Evolutionary conservation across 2,797 vertebrate genomes (phyloP).

Genomic region (Tenualosa ilisha): DNA sequence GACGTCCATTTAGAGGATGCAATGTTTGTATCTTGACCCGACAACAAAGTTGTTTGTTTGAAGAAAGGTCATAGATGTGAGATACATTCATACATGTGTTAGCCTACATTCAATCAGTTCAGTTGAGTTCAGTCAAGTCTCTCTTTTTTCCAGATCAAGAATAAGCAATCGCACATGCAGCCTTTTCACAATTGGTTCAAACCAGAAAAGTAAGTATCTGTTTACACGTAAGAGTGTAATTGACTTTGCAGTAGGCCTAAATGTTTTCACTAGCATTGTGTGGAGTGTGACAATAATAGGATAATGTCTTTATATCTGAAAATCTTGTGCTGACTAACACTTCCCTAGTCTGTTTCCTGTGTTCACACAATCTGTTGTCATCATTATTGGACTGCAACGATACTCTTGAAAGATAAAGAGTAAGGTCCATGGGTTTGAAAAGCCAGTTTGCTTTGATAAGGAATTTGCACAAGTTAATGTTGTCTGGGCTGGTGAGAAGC

Average conservation of each 20-base stretch:
- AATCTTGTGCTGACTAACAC: background rate
- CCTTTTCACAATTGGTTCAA: conserved; percentile 57
- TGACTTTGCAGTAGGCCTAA: background rate
- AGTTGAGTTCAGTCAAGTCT: background rate
- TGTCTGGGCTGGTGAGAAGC: background rate
- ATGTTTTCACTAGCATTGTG: background rate
- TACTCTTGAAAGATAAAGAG: background rate
- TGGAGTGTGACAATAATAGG: background rate
- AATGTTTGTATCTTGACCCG: too few relatives aligned
- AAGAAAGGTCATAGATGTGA: too few relatives aligned
- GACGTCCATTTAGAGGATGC: background rate
- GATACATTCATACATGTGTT: too few relatives aligned
- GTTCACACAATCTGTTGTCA: background rate
- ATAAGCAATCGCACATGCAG: conserved; percentile 60
- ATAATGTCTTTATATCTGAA: background rate
- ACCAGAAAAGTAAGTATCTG: conserved; percentile 68
- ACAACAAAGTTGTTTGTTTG: too few relatives aligned
- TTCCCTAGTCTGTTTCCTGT: background rate
- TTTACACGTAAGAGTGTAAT: background rate
- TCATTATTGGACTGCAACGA: conserved; percentile 6
- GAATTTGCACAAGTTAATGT: conserved; percentile 2
- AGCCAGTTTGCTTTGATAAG: background rate
- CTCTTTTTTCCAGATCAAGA: conserved; percentile 60
- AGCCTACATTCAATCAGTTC: background rate
- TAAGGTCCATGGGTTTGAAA: background rate